These are phyloP conservation scores for Ceratina japonica DNA, from an alignment of 1,140 invertebrate genomes.

Conservation along the genomic window DNA sequence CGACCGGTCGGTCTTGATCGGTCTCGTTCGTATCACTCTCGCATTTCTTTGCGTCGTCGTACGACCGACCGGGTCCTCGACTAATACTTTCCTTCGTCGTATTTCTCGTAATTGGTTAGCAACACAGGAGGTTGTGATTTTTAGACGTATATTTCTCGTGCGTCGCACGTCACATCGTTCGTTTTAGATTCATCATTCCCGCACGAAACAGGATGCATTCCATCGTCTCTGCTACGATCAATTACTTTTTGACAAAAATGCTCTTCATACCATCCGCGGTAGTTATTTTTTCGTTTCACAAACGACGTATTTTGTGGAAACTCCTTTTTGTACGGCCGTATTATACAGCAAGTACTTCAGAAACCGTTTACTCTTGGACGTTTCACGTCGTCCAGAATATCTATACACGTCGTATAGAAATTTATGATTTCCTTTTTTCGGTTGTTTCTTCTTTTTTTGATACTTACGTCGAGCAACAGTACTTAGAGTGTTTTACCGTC, in stretches of 20 bases:
- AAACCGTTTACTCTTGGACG: not conserved
- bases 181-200: not conserved
- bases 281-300: slow-evolving; percentile 16
- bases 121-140: slow-evolving; percentile 17
- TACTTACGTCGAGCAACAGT: slow-evolving; percentile 45
- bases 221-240: not conserved
- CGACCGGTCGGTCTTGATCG: not conserved
- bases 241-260: slow-evolving; percentile 12
- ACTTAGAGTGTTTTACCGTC: slow-evolving; percentile 49
- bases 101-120: not conserved
- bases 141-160: slow-evolving; percentile 2
- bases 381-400: not conserved
- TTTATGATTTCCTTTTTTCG: not conserved
- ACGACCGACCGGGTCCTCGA: not conserved
- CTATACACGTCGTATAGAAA: not conserved
- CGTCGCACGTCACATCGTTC: not conserved
- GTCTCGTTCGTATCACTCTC: not conserved
- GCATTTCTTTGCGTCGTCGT: not conserved
- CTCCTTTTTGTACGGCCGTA: not conserved
- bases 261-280: too few species aligned
- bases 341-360: slow-evolving; percentile 18
- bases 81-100: not conserved
- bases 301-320: slow-evolving; percentile 37
- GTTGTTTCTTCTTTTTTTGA: slow-evolving; percentile 21
- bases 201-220: not conserved